Evolutionary conservation across 2,113 vertebrate species (phyloP).

Genomic region (Dipodomys merriami): DNA sequence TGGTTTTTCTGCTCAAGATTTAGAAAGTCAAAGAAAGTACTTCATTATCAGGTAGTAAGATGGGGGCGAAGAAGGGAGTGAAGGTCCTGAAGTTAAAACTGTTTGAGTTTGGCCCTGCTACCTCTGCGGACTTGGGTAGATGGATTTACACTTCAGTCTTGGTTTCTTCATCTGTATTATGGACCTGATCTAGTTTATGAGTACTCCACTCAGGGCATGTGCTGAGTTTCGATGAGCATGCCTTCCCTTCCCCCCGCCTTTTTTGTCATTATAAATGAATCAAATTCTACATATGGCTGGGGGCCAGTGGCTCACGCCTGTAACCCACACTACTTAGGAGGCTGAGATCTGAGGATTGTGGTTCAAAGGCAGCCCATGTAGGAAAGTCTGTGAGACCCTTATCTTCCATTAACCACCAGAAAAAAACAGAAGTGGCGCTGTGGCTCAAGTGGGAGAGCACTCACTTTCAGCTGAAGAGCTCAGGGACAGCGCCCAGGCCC

Average conservation of each 20-base stretch:
- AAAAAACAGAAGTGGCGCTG: too few species aligned
- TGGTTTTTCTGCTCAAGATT: slow-evolving; percentile 17
- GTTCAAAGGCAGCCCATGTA: too few species aligned
- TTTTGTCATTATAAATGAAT: background rate
- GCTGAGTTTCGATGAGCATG: background rate
- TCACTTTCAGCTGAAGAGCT: too few species aligned
- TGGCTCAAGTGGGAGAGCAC: too few species aligned
- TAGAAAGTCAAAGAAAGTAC: slow-evolving; percentile 39
- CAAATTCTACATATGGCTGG: background rate
- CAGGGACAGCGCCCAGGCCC: too few species aligned
- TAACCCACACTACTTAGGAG: too few species aligned
- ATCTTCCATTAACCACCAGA: too few species aligned
- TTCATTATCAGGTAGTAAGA: background rate
- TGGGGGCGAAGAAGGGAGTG: too few species aligned
- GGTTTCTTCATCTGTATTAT: background rate
- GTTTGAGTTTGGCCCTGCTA: background rate
- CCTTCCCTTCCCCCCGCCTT: background rate
- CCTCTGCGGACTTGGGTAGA: background rate
- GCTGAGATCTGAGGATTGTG: too few species aligned
- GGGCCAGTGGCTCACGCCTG: too few species aligned
- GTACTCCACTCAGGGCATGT: background rate
- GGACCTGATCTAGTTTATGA: background rate
- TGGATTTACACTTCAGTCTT: background rate
- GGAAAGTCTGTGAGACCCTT: too few species aligned
- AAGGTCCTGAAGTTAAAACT: background rate